phyloP scores from a whole-genome alignment of 2,113 vertebrate species.

The Brachionichthys hirsutus region DNA sequence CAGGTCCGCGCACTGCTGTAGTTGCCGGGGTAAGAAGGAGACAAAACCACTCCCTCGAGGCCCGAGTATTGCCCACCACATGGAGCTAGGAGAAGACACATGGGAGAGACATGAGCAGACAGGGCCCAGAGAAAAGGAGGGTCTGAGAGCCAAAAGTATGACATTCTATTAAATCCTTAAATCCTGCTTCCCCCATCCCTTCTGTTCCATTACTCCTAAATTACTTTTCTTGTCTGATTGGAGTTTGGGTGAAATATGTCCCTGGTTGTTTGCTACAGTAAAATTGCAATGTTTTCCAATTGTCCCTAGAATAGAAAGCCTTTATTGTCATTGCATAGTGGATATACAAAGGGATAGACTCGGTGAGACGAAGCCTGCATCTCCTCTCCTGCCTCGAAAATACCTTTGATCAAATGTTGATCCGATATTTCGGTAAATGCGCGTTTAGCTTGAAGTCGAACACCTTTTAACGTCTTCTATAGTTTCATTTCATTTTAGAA shows the following conservation, averaged over 20 bases:
- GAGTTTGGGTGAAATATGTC: slow-evolving; percentile 60
- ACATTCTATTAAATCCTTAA: slow-evolving; percentile 42
- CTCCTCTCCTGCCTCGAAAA: slow-evolving; percentile 32
- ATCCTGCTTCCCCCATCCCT: slow-evolving; percentile 47
- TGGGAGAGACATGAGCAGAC: slow-evolving; percentile 34
- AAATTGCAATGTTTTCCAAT: slow-evolving; percentile 78
- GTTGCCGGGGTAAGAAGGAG: slow-evolving; percentile 94
- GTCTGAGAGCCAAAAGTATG: slow-evolving; percentile 31
- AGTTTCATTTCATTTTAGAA: slow-evolving; percentile 2
- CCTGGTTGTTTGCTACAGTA: slow-evolving; percentile 70
- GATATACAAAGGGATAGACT: slow-evolving; percentile 70
- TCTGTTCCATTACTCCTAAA: slow-evolving; percentile 70
- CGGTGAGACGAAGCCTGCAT: slow-evolving; percentile 32
- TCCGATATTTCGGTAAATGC: too few species aligned
- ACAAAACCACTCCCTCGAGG: slow-evolving; percentile 91
- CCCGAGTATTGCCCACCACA: slow-evolving; percentile 94
- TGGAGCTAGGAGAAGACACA: slow-evolving; percentile 79
- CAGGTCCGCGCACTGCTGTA: slow-evolving; percentile 90
- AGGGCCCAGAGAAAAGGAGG: slow-evolving; percentile 52
- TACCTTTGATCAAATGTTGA: neutral
- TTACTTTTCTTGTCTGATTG: slow-evolving; percentile 79
- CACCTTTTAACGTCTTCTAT: slow-evolving; percentile 16
- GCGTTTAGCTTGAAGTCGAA: too few species aligned
- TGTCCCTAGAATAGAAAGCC: too few species aligned
- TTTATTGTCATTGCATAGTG: too few species aligned